Evolutionary conservation across 2,113 vertebrate genomes (phyloP), one percentile per base, ranked within the genome.

Genomic region (Platysteira castanea): DNA sequence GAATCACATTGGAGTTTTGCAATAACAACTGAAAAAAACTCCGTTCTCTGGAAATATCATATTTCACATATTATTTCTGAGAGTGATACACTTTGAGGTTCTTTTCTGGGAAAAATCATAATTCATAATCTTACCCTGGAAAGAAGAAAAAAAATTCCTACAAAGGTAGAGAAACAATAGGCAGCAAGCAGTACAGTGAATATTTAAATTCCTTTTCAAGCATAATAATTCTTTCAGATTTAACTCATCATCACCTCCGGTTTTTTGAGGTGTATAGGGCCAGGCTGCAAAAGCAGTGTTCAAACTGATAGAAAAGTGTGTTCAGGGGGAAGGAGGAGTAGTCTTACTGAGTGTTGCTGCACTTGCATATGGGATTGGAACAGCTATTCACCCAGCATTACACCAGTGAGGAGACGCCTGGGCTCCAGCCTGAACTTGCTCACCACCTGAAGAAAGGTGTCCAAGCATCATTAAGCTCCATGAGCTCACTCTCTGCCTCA

Each of bases 141-240:
- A 79, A 87, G 7, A 23, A 1, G 12, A 16, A 59, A 50, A 69
- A 70, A 63, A 10, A 1, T 41, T 41, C 11, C 13, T 21, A 4
- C 27, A 56, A 68, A 64, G 2, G 11, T 2, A 54, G 46, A 75
- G 9, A 65, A 95, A 84, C 5, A 75, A 35, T 9, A 30, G 6
- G 7, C 24, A 84, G 18, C 2, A 75, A 89, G 21, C 1, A 56
- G 35, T 54, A 46, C 0, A 1, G 6, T 28, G 7, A 11, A 27
- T 75, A 33, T 20, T 63, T 84, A 64, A 89, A 75, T 71, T 60
- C 11, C 5, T 79, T 89, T 83, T 65, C 26, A 82, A 39, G 13
- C 12, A 2, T 10, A 82, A 28, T 68, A 68, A 49, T 73, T 85
- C 21, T 73, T 85, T 57, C 49, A 69, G 3, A 15, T 65, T 93